Conservation (phyloP, 2,113 vertebrate genomes). For the Lamprotornis superbus region DNA sequence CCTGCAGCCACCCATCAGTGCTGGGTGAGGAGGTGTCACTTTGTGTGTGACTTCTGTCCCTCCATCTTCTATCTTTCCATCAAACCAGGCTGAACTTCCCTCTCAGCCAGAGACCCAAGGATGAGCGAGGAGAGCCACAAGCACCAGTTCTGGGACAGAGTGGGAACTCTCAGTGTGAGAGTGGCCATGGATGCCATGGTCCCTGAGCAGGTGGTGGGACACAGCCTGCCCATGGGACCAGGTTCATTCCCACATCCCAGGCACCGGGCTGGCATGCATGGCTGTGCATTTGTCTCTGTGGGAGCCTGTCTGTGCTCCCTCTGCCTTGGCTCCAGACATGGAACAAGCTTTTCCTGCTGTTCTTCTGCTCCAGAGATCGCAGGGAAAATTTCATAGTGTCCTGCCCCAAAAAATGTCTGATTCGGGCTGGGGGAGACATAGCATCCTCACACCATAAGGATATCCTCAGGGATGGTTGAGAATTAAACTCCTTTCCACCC, state of each 20-base stretch:
- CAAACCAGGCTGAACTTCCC: not conserved
- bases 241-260: not conserved
- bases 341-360: slow-evolving; percentile 25
- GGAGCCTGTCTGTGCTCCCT: not conserved
- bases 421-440: not conserved
- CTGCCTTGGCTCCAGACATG: not conserved
- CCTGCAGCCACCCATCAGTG: not conserved
- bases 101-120: not conserved
- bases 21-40: not conserved
- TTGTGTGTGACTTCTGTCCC: not conserved
- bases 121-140: rapidly evolving
- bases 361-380: not conserved
- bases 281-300: not conserved
- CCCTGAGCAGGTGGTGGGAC: rapidly evolving
- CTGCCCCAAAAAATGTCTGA: not conserved
- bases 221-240: rapidly evolving
- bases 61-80: not conserved
- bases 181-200: rapidly evolving
- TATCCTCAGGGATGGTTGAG: not conserved
- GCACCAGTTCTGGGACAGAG: not conserved
- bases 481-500: not conserved
- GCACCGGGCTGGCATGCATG: rapidly evolving
- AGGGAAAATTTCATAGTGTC: not conserved
- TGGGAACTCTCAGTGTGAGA: rapidly evolving
- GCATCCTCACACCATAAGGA: not conserved